Conservation (phyloP, 2,113 vertebrate genomes). For the Ophthalmolycus amberensis region DNA sequence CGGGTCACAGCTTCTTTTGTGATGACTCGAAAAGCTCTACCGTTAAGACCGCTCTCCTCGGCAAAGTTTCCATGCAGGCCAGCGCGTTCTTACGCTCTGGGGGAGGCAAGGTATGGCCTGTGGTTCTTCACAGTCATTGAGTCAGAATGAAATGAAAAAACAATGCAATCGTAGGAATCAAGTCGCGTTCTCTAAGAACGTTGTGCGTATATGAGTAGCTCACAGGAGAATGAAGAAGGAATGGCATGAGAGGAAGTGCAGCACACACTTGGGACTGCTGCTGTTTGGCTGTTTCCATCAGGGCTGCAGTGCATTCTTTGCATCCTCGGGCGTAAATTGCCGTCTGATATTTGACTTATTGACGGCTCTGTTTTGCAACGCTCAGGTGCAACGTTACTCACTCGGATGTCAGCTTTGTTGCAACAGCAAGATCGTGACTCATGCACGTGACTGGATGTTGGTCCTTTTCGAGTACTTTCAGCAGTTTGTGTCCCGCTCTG, state of each 20-base stretch:
- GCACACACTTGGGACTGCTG: neutral
- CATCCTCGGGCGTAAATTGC: neutral
- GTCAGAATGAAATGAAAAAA: slow-evolving; percentile 34
- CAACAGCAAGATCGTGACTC: slow-evolving; percentile 3
- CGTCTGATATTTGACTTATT: neutral
- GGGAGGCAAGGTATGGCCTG: slow-evolving; percentile 45
- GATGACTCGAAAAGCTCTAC: slow-evolving; percentile 51
- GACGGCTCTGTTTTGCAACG: neutral
- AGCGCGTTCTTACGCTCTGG: slow-evolving; percentile 27
- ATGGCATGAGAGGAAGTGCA: neutral
- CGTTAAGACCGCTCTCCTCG: slow-evolving; percentile 52
- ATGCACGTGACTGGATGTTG: neutral
- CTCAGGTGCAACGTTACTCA: neutral
- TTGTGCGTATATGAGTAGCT: neutral
- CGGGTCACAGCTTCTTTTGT: slow-evolving; percentile 41
- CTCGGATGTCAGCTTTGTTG: slow-evolving; percentile 6
- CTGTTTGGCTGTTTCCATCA: slow-evolving; percentile 20
- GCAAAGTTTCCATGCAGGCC: slow-evolving; percentile 55
- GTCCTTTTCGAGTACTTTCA: neutral
- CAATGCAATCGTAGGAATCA: neutral
- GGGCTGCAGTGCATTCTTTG: slow-evolving; percentile 9
- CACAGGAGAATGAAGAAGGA: neutral
- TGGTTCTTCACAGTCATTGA: slow-evolving; percentile 31
- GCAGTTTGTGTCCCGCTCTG: neutral
- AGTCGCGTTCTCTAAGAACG: slow-evolving; percentile 3